Evolutionary conservation across 1,140 invertebrate genomes (phyloP), one percentile per base, ranked within the genome.

Genomic region (Papilio glaucus): DNA sequence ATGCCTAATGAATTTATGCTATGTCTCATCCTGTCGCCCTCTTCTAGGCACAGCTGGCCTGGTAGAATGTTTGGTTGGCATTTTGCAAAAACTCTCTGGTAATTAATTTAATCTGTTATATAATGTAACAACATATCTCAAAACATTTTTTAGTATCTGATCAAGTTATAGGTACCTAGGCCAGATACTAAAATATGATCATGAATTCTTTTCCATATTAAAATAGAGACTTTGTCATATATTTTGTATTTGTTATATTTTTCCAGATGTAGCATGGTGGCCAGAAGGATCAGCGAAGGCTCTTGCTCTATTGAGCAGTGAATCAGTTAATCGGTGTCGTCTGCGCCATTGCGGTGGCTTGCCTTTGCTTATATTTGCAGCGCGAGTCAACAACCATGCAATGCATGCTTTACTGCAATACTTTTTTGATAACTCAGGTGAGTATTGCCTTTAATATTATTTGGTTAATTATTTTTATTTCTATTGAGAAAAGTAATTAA

Each of bases 1-100:
- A 75, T 92, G 90, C 49, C 77, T 94, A 2, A 87, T 92, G 82
- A 94, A 94, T 77, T 77, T 94, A 3, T 93, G 93, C 75, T 93
- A 91, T 65, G 49, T 93, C 6, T 85, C 87, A 24, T 73, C 82
- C 33, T 90, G 86, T 71, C 78, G 89, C 1, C 90, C 89, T 13
- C 72, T 86, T 0, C 72, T 94, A 6, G 93, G 93, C 1, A 87
- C 78, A 12, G 91, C 89, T 10, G 93, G 92, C 9, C 80, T 93
- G 61, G 89, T 93, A 0, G 90, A 93, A 80, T 90, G 89, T 71
- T 72, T 94, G 70, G 88, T 93, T 13, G 80, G 83, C 7, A 85
- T 92, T 68, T 67, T 93, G 39, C 79, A 88, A 71, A 93, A 89
- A 73, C 79, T 75, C 72, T 75, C 85, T 83, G 90, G 91, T 93